phyloP scores from a whole-genome alignment of 1,140 invertebrate species.

The Argopecten irradians region DNA sequence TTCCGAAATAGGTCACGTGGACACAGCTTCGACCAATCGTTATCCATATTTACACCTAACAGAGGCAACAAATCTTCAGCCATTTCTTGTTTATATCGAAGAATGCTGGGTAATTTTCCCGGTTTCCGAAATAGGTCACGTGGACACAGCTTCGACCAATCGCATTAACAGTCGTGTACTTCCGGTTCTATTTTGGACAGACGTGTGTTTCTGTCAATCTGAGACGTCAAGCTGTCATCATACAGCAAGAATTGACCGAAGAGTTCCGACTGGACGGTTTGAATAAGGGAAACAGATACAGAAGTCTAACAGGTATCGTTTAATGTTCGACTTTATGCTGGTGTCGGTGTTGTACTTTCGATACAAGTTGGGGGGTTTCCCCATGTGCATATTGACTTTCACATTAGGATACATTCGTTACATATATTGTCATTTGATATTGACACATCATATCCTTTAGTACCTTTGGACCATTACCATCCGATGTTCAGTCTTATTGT shows the following conservation, averaged over 20 bases:
- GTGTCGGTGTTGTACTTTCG: neutral
- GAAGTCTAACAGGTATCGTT: neutral
- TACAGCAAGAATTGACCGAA: neutral
- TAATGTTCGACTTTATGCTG: neutral
- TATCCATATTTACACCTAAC: constrained; percentile 48
- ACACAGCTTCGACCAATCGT: constrained; percentile 49
- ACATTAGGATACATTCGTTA: neutral
- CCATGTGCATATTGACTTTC: too few relatives aligned
- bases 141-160: constrained; percentile 47
- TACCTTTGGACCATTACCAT: too few relatives aligned
- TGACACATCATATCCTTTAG: too few relatives aligned
- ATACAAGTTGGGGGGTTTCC: neutral
- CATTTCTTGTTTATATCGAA: constrained; percentile 43
- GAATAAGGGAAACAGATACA: neutral
- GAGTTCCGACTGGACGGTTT: neutral
- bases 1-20: constrained; percentile 12
- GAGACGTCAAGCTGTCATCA: constrained; percentile 41
- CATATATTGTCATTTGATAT: neutral
- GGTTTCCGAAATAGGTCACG: constrained; percentile 6
- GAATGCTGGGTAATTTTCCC: neutral
- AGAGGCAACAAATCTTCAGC: constrained; percentile 58
- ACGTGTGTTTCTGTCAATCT: constrained; percentile 29
- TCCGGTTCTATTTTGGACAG: constrained; percentile 45
- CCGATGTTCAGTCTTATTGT: too few relatives aligned
- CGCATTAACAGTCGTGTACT: constrained; percentile 55